These are phyloP conservation scores for Temnothorax unifasciatus DNA, from an alignment of 2,888 invertebrate species.

Conservation along the genomic window DNA sequence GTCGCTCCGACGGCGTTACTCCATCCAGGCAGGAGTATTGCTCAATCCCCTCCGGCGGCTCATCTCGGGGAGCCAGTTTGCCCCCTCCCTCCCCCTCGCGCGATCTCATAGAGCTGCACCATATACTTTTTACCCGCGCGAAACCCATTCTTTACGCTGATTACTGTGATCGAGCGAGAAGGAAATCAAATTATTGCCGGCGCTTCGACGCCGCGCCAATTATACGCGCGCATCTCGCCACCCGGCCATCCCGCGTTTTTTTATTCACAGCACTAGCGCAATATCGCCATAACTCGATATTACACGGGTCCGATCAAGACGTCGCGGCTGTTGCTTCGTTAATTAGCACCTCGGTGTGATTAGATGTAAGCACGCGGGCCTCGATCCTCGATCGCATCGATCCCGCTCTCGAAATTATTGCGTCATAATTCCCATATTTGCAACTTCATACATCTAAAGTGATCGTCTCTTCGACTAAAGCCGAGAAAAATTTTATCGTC, in stretches of 20 bases:
- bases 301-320: not conserved
- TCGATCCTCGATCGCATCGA: not conserved
- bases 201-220: slow-evolving; percentile 17
- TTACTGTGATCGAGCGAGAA: slow-evolving; percentile 35
- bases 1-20: slow-evolving; percentile 64
- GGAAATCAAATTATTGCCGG: slow-evolving; percentile 40
- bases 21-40: slow-evolving; percentile 69
- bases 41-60: slow-evolving; percentile 63
- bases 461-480: not conserved
- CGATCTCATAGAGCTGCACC: slow-evolving; percentile 28
- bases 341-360: slow-evolving; percentile 23
- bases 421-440: not conserved
- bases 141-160: slow-evolving; percentile 41
- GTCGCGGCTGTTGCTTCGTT: slow-evolving; percentile 2
- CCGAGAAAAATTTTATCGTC: not conserved
- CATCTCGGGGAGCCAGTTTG: slow-evolving; percentile 57
- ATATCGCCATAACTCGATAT: slow-evolving; percentile 13
- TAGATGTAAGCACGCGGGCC: not conserved
- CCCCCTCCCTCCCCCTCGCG: slow-evolving; percentile 22
- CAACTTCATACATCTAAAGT: not conserved
- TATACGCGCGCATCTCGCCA: slow-evolving; percentile 19
- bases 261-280: not conserved
- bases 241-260: slow-evolving; percentile 5
- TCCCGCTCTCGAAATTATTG: not conserved
- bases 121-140: slow-evolving; percentile 37